Conservation (phyloP, 64 coral and sea anemone species). For the Dendronephthya gigantea region DNA sequence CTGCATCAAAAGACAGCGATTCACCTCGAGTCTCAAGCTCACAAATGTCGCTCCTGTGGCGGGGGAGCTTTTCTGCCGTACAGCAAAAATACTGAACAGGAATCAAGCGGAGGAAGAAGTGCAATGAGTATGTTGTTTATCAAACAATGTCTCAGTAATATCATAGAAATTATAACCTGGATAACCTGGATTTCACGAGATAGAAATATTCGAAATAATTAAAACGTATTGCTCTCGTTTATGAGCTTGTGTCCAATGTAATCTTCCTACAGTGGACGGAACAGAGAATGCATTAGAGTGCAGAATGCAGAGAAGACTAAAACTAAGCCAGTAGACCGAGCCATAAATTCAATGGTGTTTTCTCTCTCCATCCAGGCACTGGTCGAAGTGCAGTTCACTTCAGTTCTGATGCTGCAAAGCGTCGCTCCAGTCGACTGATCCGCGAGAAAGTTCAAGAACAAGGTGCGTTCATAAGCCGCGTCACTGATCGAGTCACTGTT, state of each 20-base stretch:
- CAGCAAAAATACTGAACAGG: not conserved
- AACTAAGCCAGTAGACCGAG: no score
- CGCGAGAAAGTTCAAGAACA: conserved; percentile 75
- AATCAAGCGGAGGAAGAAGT: not conserved
- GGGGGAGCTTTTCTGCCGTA: conserved; percentile 73
- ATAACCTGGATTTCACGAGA: no score
- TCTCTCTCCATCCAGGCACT: not conserved
- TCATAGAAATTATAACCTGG: not conserved
- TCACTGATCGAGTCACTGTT: conserved; percentile 23
- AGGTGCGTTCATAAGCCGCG: conserved; percentile 60
- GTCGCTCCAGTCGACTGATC: conserved; percentile 41
- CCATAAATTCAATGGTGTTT: not conserved
- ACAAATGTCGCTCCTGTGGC: conserved; percentile 78
- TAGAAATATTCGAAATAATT: no score
- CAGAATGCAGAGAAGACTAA: no score
- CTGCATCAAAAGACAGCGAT: conserved; percentile 71
- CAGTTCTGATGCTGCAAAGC: not conserved
- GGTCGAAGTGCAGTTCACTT: not conserved
- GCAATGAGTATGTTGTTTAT: not conserved
- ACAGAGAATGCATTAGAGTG: no score
- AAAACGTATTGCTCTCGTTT: no score
- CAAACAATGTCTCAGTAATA: not conserved
- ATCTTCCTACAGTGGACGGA: no score
- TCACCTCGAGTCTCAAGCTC: conserved; percentile 88
- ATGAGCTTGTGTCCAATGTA: no score